These are phyloP conservation scores for Formicarius rufipectus DNA, from an alignment of 2,113 vertebrate genomes.

Conservation along the genomic window DNA sequence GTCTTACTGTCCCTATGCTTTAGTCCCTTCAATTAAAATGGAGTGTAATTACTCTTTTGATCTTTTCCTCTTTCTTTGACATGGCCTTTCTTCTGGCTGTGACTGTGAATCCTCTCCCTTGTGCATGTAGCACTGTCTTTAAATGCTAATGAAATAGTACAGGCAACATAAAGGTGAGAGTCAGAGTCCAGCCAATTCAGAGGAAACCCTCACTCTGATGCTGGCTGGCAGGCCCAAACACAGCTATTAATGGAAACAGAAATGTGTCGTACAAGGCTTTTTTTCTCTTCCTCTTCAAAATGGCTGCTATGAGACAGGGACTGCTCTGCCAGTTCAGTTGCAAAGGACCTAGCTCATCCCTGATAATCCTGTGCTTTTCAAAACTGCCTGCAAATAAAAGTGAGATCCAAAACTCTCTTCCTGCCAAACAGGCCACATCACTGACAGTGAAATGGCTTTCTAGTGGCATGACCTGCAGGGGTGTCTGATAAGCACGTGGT, in stretches of 20 bases:
- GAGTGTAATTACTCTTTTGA: background rate
- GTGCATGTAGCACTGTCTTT: background rate
- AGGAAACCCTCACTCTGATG: background rate
- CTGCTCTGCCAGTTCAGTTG: background rate
- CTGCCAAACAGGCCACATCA: background rate
- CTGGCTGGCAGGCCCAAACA: background rate
- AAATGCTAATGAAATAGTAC: background rate
- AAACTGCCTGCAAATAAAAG: slow-evolving; percentile 13
- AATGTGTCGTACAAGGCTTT: background rate
- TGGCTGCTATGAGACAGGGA: background rate
- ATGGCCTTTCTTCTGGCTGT: background rate
- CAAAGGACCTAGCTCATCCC: background rate
- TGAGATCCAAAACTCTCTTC: background rate
- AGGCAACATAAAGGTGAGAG: background rate
- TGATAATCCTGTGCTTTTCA: background rate
- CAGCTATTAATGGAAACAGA: background rate
- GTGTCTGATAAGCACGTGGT: background rate
- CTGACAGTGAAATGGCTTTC: background rate
- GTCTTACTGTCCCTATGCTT: background rate
- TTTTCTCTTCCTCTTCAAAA: background rate
- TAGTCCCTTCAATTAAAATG: background rate
- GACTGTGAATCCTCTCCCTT: background rate
- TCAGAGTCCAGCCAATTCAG: background rate
- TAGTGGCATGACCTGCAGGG: background rate
- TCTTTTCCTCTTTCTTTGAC: background rate